Base-by-base conservation (phyloP, 2,113 vertebrate species). In the Eurystomus gularis region DNA sequence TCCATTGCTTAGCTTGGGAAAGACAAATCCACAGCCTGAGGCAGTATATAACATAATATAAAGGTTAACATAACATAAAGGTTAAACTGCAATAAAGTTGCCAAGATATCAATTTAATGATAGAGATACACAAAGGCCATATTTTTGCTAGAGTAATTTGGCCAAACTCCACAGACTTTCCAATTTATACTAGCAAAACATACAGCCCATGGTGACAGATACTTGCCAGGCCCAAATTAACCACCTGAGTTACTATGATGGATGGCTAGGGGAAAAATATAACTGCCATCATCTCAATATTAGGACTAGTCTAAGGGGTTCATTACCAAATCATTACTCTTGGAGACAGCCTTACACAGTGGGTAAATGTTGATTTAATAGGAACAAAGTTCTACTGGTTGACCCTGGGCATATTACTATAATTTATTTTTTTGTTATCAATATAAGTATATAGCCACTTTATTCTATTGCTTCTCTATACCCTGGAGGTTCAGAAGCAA, bases 71-170 rank as follows among this genome's bases (percentile, higher is more conserved):
- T 75, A 89, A 82, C 18, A 79, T 76, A 95, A 97, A 93, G 80
- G 86, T 85, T 96, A 95, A 96, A 85, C 70, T 87, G 85, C 61
- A 94, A 89, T 94, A 84, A 93, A 72, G 54, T 54, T 87, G n/a
- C 73, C 24, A 93, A 90, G 75, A 31, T 62, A 88, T 44, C 71
- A 82, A 5, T 82, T 91, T 89, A 95, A 1, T 44, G 39, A 82
- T 71, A 86, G 28, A 69, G 57, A 94, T 76, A 69, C 58, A 88
- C 48, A 93, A 88, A 72, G 77, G 55, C 52, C 82, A 92, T 65
- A 48, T 90, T 93, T 94, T 82, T 86, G 24, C 73, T 85, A 16
- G 18, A 82, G 76, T 92, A 88, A 89, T 92, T 87, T 75, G 73
- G 52, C 66, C 72, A 92, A 86, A 86, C 35, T 78, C 39, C 31